These are phyloP conservation scores for Gambelia wislizenii DNA, from an alignment of 2,797 vertebrate genomes.

Conservation along the genomic window DNA sequence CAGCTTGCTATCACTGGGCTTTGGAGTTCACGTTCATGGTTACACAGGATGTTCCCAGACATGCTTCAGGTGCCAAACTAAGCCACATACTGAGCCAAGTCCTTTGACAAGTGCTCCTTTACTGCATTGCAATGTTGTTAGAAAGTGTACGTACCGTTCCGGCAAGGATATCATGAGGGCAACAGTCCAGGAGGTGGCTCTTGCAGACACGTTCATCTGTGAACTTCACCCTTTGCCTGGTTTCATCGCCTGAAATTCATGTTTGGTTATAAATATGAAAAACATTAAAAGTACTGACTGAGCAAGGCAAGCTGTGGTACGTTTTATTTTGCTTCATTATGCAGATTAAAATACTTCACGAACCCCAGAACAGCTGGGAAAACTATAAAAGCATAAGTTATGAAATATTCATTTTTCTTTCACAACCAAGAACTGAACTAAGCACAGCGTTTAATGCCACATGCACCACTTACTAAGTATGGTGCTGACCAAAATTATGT, in stretches of 20 bases:
- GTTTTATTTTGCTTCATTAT: conserved; percentile 61
- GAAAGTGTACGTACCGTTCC: conserved; percentile 89
- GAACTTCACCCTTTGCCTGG: conserved; percentile 98
- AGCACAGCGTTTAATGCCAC: conserved; percentile 61
- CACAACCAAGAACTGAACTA: conserved; percentile 11
- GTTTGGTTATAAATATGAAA: conserved; percentile 80
- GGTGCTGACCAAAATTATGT: conserved; percentile 67
- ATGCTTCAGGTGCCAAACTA: background rate
- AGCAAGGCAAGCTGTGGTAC: background rate
- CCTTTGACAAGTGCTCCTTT: background rate
- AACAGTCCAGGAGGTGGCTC: conserved; percentile 99
- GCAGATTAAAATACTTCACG: conserved; percentile 69
- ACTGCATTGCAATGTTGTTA: background rate
- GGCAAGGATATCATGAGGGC: conserved; percentile 97
- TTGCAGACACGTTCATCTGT: conserved; percentile 98
- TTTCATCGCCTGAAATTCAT: conserved; percentile 97
- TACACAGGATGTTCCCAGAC: background rate
- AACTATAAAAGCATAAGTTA: conserved; percentile 53
- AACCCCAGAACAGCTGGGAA: conserved; percentile 63
- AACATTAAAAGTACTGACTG: conserved; percentile 60
- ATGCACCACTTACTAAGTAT: conserved; percentile 60
- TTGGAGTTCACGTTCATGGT: too few species aligned
- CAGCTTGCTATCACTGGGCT: background rate
- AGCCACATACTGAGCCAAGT: background rate
- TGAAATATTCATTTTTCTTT: conserved; percentile 41